Percentiles rank a stretch among this genome's conserved stretches.
Conservation (phyloP, 2,888 invertebrate genomes). For the Globia sparganii region DNA sequence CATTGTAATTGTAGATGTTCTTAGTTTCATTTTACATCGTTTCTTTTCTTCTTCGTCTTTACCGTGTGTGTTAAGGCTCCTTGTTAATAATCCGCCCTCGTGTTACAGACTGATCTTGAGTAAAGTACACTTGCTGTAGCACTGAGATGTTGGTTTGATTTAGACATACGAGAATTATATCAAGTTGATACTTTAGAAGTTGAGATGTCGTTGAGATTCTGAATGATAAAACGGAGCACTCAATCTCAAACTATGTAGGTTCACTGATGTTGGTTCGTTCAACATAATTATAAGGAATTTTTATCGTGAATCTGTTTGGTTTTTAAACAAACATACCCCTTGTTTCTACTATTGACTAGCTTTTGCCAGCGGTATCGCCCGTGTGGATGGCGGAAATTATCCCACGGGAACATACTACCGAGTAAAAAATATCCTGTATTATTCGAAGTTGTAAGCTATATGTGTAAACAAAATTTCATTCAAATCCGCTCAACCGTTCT, state of each 20-base stretch:
- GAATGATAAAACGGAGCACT: neutral
- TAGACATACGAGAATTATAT: conserved; percentile 9
- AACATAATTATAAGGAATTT: neutral
- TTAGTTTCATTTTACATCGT: conserved; percentile 11
- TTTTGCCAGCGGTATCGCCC: neutral
- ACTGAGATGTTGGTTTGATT: conserved; percentile 15
- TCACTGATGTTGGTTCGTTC: neutral
- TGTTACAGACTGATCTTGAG: conserved; percentile 1
- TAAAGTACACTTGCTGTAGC: neutral
- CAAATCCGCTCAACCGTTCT: neutral
- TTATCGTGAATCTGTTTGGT: neutral
- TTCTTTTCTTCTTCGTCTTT: neutral
- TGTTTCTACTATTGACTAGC: neutral
- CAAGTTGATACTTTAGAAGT: neutral
- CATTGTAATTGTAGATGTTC: conserved; percentile 7
- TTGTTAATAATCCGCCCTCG: conserved; percentile 4
- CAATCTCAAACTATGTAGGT: neutral
- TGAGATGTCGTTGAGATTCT: neutral
- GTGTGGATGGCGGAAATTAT: neutral
- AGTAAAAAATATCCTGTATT: neutral
- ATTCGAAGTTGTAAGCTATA: neutral
- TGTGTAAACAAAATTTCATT: neutral
- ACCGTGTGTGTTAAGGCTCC: neutral
- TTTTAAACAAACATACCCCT: neutral
- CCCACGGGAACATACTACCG: neutral